phyloP scores from a whole-genome alignment of 1,140 invertebrate species.

The Antheraea mylitta region DNA sequence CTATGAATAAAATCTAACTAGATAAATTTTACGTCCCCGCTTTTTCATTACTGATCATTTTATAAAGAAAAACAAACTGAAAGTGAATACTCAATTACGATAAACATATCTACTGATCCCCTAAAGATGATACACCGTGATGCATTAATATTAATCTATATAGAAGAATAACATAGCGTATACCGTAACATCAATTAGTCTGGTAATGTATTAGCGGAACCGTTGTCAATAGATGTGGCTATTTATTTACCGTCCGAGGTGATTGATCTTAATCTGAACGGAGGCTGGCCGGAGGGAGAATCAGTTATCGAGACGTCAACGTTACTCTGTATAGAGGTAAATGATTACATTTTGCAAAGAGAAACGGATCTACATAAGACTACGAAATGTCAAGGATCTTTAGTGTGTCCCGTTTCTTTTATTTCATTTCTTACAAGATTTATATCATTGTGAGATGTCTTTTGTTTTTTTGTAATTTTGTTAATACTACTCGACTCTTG shows the following conservation, averaged over 20 bases:
- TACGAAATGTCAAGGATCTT: too few relatives aligned
- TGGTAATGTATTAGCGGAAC: background rate
- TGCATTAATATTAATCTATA: background rate
- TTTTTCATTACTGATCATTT: too few relatives aligned
- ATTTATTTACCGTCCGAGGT: constrained; percentile 1
- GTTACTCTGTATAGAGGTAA: background rate
- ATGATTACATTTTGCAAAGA: background rate
- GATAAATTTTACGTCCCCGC: too few relatives aligned
- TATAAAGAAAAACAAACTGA: too few relatives aligned
- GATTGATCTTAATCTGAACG: constrained; percentile 3
- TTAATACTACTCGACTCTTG: too few relatives aligned
- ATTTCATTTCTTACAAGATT: background rate
- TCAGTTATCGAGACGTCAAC: background rate
- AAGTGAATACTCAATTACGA: too few relatives aligned
- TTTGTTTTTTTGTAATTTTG: too few relatives aligned
- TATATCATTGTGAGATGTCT: too few relatives aligned
- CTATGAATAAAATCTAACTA: too few relatives aligned
- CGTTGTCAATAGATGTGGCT: background rate
- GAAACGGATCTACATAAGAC: background rate
- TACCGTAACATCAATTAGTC: background rate
- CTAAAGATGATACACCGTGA: background rate
- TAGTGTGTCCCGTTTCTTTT: too few relatives aligned
- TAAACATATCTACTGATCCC: background rate
- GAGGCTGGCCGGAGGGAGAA: background rate
- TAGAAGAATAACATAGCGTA: background rate